phyloP scores from a whole-genome alignment of 2,113 vertebrate species.

The Leucoraja erinaceus region DNA sequence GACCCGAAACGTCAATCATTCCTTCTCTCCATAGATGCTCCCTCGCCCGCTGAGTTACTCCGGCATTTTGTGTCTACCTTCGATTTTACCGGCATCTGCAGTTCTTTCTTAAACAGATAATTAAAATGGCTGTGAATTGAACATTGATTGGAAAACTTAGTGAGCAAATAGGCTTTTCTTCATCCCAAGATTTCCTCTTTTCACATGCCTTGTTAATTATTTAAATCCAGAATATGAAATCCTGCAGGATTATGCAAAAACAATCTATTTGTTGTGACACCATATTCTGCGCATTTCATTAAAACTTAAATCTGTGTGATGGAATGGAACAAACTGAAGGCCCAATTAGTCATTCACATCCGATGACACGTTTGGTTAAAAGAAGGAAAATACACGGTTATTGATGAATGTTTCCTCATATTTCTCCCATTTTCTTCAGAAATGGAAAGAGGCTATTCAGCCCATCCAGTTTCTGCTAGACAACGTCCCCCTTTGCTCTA shows the following conservation, averaged over 20 bases:
- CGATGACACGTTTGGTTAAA: not conserved
- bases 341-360: not conserved
- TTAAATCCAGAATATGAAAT: not conserved
- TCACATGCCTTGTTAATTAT: not conserved
- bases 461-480: not conserved
- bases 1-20: too few relatives aligned
- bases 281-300: not conserved
- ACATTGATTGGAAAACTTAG: not conserved
- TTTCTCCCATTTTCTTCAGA: too few relatives aligned
- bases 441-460: too few relatives aligned
- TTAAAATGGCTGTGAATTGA: not conserved
- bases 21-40: too few relatives aligned
- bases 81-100: too few relatives aligned
- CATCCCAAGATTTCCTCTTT: not conserved
- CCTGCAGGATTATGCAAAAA: not conserved
- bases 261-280: not conserved
- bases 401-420: not conserved
- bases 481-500: not conserved
- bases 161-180: not conserved
- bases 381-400: not conserved
- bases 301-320: not conserved
- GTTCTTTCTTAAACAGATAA: not conserved
- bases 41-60: too few relatives aligned
- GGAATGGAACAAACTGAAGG: not conserved
- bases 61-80: too few relatives aligned